Base-by-base conservation (phyloP, 35 echinoderm and acorn worm genomes). In the Stichopus chloronotus region DNA sequence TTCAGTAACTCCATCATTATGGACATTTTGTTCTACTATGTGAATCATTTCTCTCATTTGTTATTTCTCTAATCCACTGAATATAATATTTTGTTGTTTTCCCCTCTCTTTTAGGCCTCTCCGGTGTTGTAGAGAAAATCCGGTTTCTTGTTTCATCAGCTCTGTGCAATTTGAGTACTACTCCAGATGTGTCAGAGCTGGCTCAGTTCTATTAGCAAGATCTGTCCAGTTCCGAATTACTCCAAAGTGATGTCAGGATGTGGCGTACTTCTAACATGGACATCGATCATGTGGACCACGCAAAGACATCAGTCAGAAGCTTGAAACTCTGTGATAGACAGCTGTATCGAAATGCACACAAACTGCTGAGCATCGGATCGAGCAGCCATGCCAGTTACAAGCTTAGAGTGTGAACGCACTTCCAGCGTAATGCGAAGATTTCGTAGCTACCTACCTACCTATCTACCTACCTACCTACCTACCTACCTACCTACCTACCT, bases 401-500 rank as follows among this genome's bases (percentile, higher is more conserved):
- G 24, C 76, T 76, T 30, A 90, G 60, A 8, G 30, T 43, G 30
- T 43, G 30, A 43, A 43, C 30, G 30, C 30, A 43, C 30, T 43
- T 43, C 30, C 30, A 43, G 30, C 30, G 30, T 43, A 43, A 43
- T 43, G 30, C 30, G 30, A 43, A 43, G 30, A 43, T 43, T 90
- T 72, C 88, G 68, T 90, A 90, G 3, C 30, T 90, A 90, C 61
- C 30, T 90, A 90, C 58, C 30, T 90, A 90, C 61, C 30, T 90
- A 90, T 6, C 30, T 90, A 90, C 61, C 30, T 90, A 90, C 58
- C 30, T 90, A 90, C 61, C 30, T 90, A 90, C 58, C 30, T 90
- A 90, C 61, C 30, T 90, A 90, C 58, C 30, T 90, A 90, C 61
- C 30, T 90, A 90, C 58, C 30, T 90, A 90, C 61, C 30, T 90